phyloP scores from a whole-genome alignment of 2,113 vertebrate species.

The Vimba vimba region DNA sequence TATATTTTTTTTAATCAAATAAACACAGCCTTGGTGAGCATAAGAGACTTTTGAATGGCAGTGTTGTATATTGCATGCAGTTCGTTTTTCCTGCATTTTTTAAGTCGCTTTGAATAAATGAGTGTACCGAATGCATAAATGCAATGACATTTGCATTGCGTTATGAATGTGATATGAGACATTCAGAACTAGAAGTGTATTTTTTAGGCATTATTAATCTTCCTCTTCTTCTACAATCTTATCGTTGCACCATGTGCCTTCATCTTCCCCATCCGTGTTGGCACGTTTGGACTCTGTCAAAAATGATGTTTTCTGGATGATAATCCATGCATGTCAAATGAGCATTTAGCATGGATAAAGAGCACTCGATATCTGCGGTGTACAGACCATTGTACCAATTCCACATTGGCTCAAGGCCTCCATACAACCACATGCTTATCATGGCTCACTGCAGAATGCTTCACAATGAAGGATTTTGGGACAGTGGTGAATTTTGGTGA shows the following conservation, averaged over 20 bases:
- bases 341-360: conserved; percentile 8
- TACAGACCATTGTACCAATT: conserved; percentile 3
- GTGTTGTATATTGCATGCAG: too few relatives aligned
- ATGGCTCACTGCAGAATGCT: conserved; percentile 5
- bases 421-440: conserved; percentile 36
- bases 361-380: neutral
- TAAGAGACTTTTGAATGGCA: too few relatives aligned
- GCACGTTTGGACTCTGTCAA: neutral
- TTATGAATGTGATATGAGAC: neutral
- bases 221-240: neutral
- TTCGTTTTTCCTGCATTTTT: too few relatives aligned
- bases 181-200: neutral
- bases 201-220: neutral
- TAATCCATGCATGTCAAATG: neutral
- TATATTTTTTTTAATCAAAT: neutral
- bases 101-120: too few relatives aligned
- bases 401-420: conserved; percentile 2
- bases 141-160: neutral
- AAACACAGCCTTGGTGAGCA: neutral
- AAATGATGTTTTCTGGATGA: neutral
- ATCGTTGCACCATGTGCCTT: neutral
- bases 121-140: neutral
- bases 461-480: conserved; percentile 28
- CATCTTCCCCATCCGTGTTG: neutral
- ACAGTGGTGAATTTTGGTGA: conserved; percentile 11